A percentile compares a stretch with the other conserved stretches of the same genome.
phyloP scores from a whole-genome alignment of 2,113 vertebrate species.

The Grantiella picta region DNA sequence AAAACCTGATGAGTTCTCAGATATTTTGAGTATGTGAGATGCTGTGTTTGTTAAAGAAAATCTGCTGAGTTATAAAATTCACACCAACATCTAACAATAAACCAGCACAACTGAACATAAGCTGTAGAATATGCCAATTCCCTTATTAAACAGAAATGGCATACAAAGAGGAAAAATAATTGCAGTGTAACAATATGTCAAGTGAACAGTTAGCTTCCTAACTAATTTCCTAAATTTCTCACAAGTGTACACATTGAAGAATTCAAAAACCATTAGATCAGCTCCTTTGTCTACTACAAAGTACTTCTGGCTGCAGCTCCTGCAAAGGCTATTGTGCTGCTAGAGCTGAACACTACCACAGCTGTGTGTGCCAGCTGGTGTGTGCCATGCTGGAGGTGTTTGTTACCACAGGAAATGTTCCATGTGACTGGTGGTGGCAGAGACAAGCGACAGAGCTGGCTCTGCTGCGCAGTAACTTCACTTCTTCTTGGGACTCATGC shows the following conservation, averaged over 20 bases:
- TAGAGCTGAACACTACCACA: neutral
- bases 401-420: slow-evolving; percentile 86
- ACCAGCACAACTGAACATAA: neutral
- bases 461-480: slow-evolving; percentile 85
- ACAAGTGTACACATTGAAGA: neutral
- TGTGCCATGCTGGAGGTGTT: neutral
- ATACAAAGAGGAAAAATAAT: neutral
- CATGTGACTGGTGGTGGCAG: slow-evolving; percentile 73
- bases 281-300: neutral
- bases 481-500: slow-evolving; percentile 93
- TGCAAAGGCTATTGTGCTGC: neutral
- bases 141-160: neutral
- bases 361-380: neutral
- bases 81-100: neutral
- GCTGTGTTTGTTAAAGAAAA: neutral
- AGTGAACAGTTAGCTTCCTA: neutral
- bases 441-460: slow-evolving; percentile 77
- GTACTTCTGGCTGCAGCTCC: neutral
- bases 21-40: neutral
- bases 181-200: neutral
- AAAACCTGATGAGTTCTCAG: neutral
- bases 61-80: neutral
- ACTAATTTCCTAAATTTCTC: neutral
- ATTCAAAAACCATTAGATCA: neutral
- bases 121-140: neutral